Conservation (phyloP, 2,797 vertebrate genomes). For the Sebastes hopkinsi region DNA sequence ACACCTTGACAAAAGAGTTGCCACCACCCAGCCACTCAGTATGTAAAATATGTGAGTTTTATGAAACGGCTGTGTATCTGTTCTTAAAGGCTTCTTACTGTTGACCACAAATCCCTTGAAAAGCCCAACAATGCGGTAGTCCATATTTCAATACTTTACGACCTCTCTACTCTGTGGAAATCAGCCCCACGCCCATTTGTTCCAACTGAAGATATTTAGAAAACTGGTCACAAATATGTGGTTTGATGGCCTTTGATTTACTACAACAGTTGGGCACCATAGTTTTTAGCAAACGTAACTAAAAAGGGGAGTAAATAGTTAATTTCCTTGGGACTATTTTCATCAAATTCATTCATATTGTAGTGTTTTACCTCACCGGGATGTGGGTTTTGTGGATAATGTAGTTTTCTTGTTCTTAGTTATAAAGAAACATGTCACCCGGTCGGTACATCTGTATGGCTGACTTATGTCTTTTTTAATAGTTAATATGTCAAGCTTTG, state of each 20-base stretch:
- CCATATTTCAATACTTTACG: background rate
- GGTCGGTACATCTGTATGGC: background rate
- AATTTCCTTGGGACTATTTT: background rate
- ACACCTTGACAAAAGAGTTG: slow-evolving; percentile 53
- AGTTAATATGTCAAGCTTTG: background rate
- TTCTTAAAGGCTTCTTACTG: background rate
- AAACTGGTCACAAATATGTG: background rate
- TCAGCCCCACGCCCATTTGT: background rate
- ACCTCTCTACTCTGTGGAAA: background rate
- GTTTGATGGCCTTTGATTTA: background rate
- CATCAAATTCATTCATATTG: background rate
- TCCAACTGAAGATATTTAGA: background rate
- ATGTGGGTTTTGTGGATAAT: background rate
- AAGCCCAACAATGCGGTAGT: background rate
- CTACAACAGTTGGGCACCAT: background rate
- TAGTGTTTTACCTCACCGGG: background rate
- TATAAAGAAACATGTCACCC: background rate
- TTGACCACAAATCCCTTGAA: background rate
- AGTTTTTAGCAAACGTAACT: background rate
- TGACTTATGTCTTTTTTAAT: background rate
- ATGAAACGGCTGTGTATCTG: slow-evolving; percentile 24
- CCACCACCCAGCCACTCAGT: slow-evolving; percentile 65
- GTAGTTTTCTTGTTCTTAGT: background rate
- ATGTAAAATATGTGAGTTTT: slow-evolving; percentile 57
- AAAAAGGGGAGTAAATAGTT: background rate